A percentile compares a stretch with the other conserved stretches of the same genome.
Evolutionary conservation across 23 tunicate genomes (phyloP).

Genomic region (Pegea sp.): DNA sequence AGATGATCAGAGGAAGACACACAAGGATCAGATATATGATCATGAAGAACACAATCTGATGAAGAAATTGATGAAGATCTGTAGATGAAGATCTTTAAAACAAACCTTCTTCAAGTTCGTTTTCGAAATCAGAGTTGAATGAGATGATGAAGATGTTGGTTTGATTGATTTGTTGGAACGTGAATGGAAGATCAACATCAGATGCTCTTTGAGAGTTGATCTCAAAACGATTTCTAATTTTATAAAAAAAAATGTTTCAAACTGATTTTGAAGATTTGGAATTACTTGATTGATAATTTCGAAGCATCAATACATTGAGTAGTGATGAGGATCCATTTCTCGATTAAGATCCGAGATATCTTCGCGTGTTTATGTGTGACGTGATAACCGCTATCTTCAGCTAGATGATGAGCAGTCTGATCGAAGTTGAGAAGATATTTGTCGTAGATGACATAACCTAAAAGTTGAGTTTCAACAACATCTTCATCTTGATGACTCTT

Average conservation of each 20-base stretch:
- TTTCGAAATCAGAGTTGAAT: too few relatives aligned
- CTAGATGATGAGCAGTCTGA: slow-evolving; percentile 7
- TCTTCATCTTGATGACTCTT: not conserved
- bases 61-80: too few relatives aligned
- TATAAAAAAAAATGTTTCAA: slow-evolving; percentile 12
- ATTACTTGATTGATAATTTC: too few relatives aligned
- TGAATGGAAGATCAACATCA: too few relatives aligned
- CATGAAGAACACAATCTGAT: slow-evolving; percentile 10
- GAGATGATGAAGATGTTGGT: slow-evolving; percentile 2
- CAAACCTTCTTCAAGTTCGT: too few relatives aligned
- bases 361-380: slow-evolving; percentile 14
- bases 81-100: too few relatives aligned
- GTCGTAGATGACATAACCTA: slow-evolving; percentile 69
- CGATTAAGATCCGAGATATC: slow-evolving; percentile 17
- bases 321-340: slow-evolving; percentile 9
- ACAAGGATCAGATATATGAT: not conserved
- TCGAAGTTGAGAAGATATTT: slow-evolving; percentile 9
- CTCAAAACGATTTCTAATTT: too few relatives aligned
- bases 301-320: slow-evolving; percentile 39
- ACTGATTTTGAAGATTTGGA: too few relatives aligned
- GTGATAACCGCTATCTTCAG: slow-evolving; percentile 24
- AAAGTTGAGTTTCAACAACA: not conserved
- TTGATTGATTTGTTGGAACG: too few relatives aligned
- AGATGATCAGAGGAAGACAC: not conserved
- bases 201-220: too few relatives aligned